Base-by-base conservation (phyloP, 2,113 vertebrate genomes). In the Microcebus murinus region DNA sequence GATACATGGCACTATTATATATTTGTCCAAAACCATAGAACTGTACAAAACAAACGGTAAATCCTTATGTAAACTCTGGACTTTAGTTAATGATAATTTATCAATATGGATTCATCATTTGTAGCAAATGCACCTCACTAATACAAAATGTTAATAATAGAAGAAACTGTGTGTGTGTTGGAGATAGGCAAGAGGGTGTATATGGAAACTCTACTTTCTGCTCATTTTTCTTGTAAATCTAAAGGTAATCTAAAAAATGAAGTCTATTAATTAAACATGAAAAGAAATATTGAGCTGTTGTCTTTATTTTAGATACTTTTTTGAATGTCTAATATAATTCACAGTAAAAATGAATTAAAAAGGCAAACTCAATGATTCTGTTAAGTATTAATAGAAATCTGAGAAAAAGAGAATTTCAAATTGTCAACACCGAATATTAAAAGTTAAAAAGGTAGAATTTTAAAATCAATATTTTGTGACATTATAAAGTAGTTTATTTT, bases 401-500 rank as follows among this genome's bases (percentile, higher is more conserved):
- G 63, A 84, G 83, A 84, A 95, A 92, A 77, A 81, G 11, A 84
- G 73, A 67, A 87, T 65, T 96, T 93, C 20, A 88, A 50, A 71
- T 88, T 77, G 18, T 91, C 6, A 29, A 59, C 36, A 34, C 31
- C 84, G 67, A 70, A 48, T 94, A 93, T 71, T 90, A 83, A 89
- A 76, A 83, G 6, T 48, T 90, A n/a, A 81, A 87, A 84, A 87
- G n/a, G 48, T 59, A 67, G 31, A 85, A 88, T 89, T 63, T 94
- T 68, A 36, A 91, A 84, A 80, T 70, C 12, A 83, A 0, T 96
- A 50, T 52, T 96, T 95, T 94, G 9, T 89, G 42, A 59, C n/a
- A 59, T 42, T 48, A 13, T 10, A 88, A 81, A 82, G 6, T 8
- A 90, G 0, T n/a, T 1, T 67, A 12, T 85, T 92, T 91, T 83